Evolutionary conservation across 1,140 invertebrate genomes (phyloP).

Genomic region (Leucophenga varia): DNA sequence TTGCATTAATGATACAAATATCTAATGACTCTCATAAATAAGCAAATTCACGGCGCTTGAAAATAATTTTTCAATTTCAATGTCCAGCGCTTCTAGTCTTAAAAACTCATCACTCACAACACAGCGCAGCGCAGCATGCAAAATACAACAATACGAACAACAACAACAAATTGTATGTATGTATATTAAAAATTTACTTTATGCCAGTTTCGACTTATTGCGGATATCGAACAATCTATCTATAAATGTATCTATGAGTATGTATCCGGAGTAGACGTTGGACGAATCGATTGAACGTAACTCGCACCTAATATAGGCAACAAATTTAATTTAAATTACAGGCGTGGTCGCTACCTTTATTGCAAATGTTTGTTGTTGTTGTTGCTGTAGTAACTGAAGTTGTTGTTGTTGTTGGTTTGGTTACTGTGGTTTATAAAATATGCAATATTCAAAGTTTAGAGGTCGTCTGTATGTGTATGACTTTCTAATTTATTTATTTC

Average conservation of each 20-base stretch:
- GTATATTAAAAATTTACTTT: no score
- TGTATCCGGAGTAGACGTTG: no score
- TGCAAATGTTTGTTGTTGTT: conserved; percentile 22
- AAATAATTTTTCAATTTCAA: conserved; percentile 16
- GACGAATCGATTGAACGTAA: conserved; percentile 2
- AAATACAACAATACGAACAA: conserved; percentile 18
- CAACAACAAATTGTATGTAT: conserved; percentile 17
- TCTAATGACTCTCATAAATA: conserved; percentile 3
- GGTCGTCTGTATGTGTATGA: conserved; percentile 38
- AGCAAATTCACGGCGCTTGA: conserved; percentile 20
- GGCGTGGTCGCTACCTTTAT: conserved; percentile 42
- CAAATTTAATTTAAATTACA: conserved; percentile 55
- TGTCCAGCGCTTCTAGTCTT: conserved; percentile 28
- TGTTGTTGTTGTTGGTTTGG: conserved; percentile 16
- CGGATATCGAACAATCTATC: no score
- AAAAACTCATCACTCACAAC: conserved; percentile 31
- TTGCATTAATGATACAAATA: no score
- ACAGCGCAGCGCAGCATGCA: conserved; percentile 26
- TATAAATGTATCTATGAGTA: conserved; percentile 7
- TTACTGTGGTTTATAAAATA: conserved; percentile 45
- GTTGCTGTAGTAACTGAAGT: conserved; percentile 9
- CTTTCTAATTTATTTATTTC: conserved; percentile 53
- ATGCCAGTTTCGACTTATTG: no score
- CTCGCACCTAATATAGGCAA: conserved; percentile 48
- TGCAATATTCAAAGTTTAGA: conserved; percentile 52